These are phyloP conservation scores for Drepana falcataria DNA, from an alignment of 2,888 invertebrate species.

Conservation along the genomic window DNA sequence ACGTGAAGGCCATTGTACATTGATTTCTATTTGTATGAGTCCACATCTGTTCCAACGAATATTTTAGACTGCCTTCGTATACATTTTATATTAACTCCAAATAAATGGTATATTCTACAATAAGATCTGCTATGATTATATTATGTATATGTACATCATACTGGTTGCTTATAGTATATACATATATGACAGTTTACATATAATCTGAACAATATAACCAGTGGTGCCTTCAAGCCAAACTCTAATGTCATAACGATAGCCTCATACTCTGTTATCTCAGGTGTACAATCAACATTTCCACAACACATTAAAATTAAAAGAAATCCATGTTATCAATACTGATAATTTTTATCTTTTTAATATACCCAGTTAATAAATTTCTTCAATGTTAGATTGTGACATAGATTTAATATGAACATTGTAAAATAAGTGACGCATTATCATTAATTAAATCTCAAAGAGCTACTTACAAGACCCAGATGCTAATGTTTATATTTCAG, in stretches of 20 bases:
- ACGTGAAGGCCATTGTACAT: no score
- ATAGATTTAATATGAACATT: not conserved
- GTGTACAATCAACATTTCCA: not conserved
- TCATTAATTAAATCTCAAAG: not conserved
- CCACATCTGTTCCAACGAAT: no score
- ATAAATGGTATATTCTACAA: no score
- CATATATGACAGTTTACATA: no score
- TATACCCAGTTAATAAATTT: not conserved
- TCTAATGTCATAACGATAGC: not conserved
- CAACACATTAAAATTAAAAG: not conserved
- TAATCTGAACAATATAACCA: no score
- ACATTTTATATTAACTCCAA: no score
- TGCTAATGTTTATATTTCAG: conserved; percentile 13
- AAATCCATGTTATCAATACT: not conserved
- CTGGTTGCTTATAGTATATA: no score
- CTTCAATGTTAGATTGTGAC: not conserved
- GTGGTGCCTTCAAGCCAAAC: no score
- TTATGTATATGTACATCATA: no score
- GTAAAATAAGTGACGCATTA: not conserved
- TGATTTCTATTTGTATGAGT: no score
- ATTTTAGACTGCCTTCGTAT: no score
- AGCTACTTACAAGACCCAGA: not conserved
- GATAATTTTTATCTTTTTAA: not conserved
- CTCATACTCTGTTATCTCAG: not conserved
- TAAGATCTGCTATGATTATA: no score